These are phyloP conservation scores for Eospalax fontanierii DNA, from an alignment of 2,797 vertebrate species.

Conservation along the genomic window DNA sequence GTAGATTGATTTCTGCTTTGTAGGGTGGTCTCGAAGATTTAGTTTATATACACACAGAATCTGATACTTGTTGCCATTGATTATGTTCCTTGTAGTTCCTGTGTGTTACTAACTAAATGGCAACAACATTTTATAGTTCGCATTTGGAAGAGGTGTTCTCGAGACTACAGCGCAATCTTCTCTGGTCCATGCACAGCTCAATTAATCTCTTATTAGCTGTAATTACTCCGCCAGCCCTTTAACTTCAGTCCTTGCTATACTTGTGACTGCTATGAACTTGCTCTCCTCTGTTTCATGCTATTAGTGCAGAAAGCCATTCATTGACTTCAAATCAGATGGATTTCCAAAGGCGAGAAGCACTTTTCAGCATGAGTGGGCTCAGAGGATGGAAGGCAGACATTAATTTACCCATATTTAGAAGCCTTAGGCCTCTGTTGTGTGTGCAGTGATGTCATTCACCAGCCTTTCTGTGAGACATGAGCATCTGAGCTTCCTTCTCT, in stretches of 20 bases:
- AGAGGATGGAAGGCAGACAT: constrained; percentile 8
- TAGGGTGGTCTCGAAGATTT: background rate
- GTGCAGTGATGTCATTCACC: background rate
- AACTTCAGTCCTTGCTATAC: constrained; percentile 74
- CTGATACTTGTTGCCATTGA: background rate
- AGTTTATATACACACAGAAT: background rate
- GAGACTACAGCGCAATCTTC: background rate
- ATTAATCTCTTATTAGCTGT: constrained; percentile 80
- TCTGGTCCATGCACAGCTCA: constrained; percentile 67
- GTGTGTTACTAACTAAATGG: constrained; percentile 39
- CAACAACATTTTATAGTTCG: constrained; percentile 7
- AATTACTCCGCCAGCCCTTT: constrained; percentile 72
- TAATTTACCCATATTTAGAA: constrained; percentile 72
- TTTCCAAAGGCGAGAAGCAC: constrained; percentile 77
- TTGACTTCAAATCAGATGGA: constrained; percentile 78
- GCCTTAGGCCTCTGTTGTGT: constrained; percentile 26
- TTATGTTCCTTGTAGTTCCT: constrained; percentile 9
- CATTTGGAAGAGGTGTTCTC: constrained; percentile 46
- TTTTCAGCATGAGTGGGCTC: constrained; percentile 74
- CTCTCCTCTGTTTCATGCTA: constrained; percentile 72
- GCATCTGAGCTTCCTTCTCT: background rate
- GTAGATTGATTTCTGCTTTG: background rate
- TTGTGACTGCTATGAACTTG: constrained; percentile 66
- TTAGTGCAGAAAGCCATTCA: constrained; percentile 78
- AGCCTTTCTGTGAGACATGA: background rate